Conservation (phyloP, 2,797 vertebrate species). For the Phalloptychus januarius region DNA sequence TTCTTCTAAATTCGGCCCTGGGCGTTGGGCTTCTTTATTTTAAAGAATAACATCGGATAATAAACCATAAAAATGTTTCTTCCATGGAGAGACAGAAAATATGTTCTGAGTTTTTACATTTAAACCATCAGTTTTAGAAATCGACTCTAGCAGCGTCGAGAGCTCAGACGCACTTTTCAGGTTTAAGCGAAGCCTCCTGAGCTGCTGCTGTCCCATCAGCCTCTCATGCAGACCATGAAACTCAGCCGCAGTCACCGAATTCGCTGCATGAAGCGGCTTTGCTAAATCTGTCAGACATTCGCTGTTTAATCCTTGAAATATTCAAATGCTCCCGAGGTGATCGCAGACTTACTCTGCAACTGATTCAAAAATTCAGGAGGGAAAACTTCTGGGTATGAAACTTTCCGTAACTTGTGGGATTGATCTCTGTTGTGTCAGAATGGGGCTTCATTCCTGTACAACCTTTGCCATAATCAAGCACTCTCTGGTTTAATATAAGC, state of each 20-base stretch:
- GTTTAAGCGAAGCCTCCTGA: background rate
- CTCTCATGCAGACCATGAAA: conserved; percentile 1
- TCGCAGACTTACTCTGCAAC: background rate
- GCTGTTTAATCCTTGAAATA: conserved; percentile 4
- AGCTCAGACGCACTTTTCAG: background rate
- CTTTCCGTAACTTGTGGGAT: background rate
- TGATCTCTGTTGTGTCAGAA: background rate
- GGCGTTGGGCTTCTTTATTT: background rate
- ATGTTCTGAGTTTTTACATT: background rate
- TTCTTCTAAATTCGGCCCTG: no score
- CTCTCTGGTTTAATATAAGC: background rate
- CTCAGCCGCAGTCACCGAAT: background rate
- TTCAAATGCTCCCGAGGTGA: background rate
- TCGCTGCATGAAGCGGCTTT: background rate
- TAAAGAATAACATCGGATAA: background rate
- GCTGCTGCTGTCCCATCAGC: background rate
- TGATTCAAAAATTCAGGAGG: background rate
- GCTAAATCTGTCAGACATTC: conserved; percentile 1
- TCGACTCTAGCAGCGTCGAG: background rate
- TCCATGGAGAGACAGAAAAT: background rate
- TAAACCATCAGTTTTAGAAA: background rate
- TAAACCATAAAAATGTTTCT: no score
- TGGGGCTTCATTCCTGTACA: background rate
- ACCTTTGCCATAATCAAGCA: background rate
- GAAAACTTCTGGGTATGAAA: background rate